A percentile compares a stretch with the other conserved stretches of the same genome.
These are phyloP conservation scores for Agriopis marginaria DNA, from an alignment of 2,888 invertebrate genomes.

Conservation along the genomic window DNA sequence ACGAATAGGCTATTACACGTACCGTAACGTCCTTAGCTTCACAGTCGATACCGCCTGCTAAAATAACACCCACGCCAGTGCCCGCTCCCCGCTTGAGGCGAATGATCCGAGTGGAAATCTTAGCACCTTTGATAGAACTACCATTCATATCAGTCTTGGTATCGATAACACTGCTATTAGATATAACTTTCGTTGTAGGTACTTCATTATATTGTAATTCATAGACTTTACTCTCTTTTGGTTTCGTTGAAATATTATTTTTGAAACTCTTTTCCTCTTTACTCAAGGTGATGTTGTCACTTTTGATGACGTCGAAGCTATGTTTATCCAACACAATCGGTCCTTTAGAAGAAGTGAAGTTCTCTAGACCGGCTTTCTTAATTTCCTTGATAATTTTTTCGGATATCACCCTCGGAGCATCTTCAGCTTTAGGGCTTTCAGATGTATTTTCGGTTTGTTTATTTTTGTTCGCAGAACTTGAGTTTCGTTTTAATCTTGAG, in stretches of 20 bases:
- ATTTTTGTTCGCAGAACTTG: slow-evolving; percentile 71
- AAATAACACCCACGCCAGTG: slow-evolving; percentile 93
- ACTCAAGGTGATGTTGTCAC: slow-evolving; percentile 44
- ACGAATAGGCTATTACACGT: slow-evolving; percentile 56
- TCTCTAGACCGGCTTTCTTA: slow-evolving; percentile 70
- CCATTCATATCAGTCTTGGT: slow-evolving; percentile 53
- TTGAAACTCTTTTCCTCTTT: slow-evolving; percentile 55
- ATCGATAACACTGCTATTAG: slow-evolving; percentile 47
- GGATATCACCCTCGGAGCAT: slow-evolving; percentile 67
- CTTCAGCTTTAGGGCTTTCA: slow-evolving; percentile 69
- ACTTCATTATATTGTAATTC: slow-evolving; percentile 50
- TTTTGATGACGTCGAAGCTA: slow-evolving; percentile 50
- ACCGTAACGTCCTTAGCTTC: slow-evolving; percentile 97
- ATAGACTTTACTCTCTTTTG: slow-evolving; percentile 46
- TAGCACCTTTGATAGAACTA: slow-evolving; percentile 52
- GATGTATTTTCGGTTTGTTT: slow-evolving; percentile 68
- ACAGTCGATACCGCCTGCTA: slow-evolving; percentile 96
- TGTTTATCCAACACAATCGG: slow-evolving; percentile 52
- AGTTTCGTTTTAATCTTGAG: slow-evolving; percentile 78
- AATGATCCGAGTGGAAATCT: slow-evolving; percentile 65
- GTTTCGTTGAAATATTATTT: slow-evolving; percentile 49
- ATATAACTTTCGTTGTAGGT: slow-evolving; percentile 43
- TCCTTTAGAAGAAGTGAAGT: slow-evolving; percentile 55
- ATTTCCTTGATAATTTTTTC: slow-evolving; percentile 74
- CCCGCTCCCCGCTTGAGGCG: slow-evolving; percentile 74